A percentile compares a stretch with the other conserved stretches of the same genome.
Conservation (phyloP, 2,888 invertebrate species). For the Neoascia interrupta region DNA sequence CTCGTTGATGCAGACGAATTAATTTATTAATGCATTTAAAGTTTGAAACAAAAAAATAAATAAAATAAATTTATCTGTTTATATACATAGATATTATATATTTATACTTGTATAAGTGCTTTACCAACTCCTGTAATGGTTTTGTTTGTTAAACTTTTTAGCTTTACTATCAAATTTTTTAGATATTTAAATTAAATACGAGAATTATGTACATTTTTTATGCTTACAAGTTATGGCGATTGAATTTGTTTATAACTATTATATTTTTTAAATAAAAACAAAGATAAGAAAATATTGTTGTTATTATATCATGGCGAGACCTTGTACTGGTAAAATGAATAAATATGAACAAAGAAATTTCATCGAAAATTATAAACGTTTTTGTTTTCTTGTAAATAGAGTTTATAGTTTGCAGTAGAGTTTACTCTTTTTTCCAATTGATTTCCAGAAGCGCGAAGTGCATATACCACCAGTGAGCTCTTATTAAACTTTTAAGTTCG, state of each 20-base stretch:
- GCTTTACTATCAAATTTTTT: conserved; percentile 42
- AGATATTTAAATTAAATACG: conserved; percentile 54
- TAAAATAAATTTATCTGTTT: conserved; percentile 64
- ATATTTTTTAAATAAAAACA: conserved; percentile 30
- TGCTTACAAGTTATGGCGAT: conserved; percentile 47
- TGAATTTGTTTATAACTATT: conserved; percentile 54
- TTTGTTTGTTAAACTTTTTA: conserved; percentile 59
- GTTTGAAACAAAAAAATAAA: conserved; percentile 12
- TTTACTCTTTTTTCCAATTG: too few species aligned
- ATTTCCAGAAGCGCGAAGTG: too few species aligned
- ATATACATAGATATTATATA: conserved; percentile 33
- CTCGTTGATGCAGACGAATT: conserved; percentile 39
- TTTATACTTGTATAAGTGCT: conserved; percentile 64
- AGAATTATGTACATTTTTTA: conserved; percentile 40
- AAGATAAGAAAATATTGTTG: conserved; percentile 28
- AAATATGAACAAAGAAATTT: conserved; percentile 56
- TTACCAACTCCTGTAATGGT: conserved; percentile 58
- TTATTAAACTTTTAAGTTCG: too few species aligned
- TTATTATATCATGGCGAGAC: conserved; percentile 53
- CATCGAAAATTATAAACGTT: conserved; percentile 32
- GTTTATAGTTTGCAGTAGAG: too few species aligned
- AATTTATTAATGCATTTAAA: conserved; percentile 41
- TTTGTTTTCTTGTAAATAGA: neutral
- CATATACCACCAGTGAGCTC: too few species aligned
- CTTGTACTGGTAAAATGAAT: conserved; percentile 60